Conservation (phyloP, 1,140 invertebrate species). For the Pygmarrhopalites habei region DNA sequence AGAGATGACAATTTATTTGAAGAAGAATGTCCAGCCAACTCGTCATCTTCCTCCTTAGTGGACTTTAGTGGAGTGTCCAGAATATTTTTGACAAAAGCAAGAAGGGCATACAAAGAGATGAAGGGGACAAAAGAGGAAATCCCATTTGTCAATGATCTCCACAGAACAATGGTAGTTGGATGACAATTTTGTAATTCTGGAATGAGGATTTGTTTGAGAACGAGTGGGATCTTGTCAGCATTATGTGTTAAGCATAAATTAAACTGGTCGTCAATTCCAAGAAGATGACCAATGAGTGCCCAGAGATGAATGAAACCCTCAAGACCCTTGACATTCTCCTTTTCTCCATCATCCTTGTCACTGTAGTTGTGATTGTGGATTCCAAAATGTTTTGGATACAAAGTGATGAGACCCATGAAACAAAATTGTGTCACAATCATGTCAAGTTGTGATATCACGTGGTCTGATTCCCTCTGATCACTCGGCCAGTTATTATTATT, state of each 20-base stretch:
- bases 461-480: background rate
- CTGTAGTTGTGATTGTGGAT: slow-evolving; percentile 36
- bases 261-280: slow-evolving; percentile 49
- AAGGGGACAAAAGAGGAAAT: slow-evolving; percentile 28
- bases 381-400: slow-evolving; percentile 54
- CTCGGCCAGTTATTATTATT: slow-evolving; percentile 7
- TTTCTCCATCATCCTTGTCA: slow-evolving; percentile 15
- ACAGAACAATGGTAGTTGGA: slow-evolving; percentile 16
- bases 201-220: slow-evolving; percentile 24
- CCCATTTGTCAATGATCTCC: slow-evolving; percentile 24
- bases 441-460: slow-evolving; percentile 60
- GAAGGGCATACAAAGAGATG: slow-evolving; percentile 24
- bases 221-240: background rate
- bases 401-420: slow-evolving; percentile 69
- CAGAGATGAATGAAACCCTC: slow-evolving; percentile 49
- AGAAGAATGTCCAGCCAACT: too few relatives aligned
- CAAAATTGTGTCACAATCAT: slow-evolving; percentile 77
- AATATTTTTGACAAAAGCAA: slow-evolving; percentile 8
- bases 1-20: too few relatives aligned
- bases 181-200: slow-evolving; percentile 13
- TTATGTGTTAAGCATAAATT: slow-evolving; percentile 50
- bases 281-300: slow-evolving; percentile 46
- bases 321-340: slow-evolving; percentile 39
- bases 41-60: too few relatives aligned
- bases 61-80: background rate